phyloP scores from a whole-genome alignment of 2,113 vertebrate species.

The Neogobius melanostomus region DNA sequence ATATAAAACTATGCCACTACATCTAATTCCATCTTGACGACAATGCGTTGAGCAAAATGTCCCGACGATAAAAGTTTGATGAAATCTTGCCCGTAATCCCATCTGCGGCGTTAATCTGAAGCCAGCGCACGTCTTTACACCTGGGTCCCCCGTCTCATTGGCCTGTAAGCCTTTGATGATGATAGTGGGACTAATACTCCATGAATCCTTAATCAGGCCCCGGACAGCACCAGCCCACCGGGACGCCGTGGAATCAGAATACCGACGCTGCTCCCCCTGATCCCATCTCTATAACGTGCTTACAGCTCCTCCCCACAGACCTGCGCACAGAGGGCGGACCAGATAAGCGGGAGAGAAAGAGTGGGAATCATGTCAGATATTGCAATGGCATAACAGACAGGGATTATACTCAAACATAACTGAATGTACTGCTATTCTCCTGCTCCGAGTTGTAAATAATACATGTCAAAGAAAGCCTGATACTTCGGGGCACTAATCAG shows the following conservation, averaged over 20 bases:
- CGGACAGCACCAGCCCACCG: constrained; percentile 23
- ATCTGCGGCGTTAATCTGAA: background rate
- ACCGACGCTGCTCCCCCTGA: constrained; percentile 31
- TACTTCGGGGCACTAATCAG: too few species aligned
- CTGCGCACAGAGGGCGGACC: constrained; percentile 22
- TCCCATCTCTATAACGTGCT: constrained; percentile 52
- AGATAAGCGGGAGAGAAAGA: constrained; percentile 40
- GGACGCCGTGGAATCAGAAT: constrained; percentile 43
- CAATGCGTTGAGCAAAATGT: background rate
- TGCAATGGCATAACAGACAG: background rate
- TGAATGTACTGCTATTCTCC: too few species aligned
- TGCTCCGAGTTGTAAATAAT: too few species aligned
- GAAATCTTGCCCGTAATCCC: background rate
- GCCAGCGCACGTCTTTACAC: background rate
- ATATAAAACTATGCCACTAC: background rate
- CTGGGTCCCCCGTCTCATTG: constrained; percentile 34
- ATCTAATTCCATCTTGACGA: background rate
- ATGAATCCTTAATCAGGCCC: constrained; percentile 62
- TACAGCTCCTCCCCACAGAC: constrained; percentile 42
- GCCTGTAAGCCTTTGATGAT: constrained; percentile 44
- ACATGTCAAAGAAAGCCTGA: too few species aligned
- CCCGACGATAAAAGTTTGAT: background rate
- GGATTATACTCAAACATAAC: too few species aligned
- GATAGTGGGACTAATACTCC: constrained; percentile 44
- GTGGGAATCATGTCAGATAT: constrained; percentile 18